phyloP scores from a whole-genome alignment of 1,140 invertebrate genomes.

The Campoletis sonorensis region DNA sequence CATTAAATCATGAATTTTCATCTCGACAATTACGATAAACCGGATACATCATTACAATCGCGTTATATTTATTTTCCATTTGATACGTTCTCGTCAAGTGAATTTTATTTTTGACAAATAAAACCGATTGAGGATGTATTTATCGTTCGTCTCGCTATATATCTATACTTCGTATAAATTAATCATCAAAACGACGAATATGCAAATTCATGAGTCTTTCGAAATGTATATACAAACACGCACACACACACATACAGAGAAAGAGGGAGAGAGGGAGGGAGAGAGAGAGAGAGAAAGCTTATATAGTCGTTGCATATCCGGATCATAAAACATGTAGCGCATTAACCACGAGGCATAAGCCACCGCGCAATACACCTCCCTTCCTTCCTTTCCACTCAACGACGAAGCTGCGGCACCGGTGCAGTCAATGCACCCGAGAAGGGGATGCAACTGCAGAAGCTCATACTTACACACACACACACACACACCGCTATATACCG shows the following conservation, averaged over 20 bases:
- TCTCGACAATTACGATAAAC: neutral
- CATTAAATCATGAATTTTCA: neutral
- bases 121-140: conserved; percentile 13
- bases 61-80: too few relatives aligned
- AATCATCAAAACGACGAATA: conserved; percentile 24
- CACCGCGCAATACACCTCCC: conserved; percentile 29
- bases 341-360: conserved; percentile 44
- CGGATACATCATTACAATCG: neutral
- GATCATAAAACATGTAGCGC: conserved; percentile 47
- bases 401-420: conserved; percentile 1
- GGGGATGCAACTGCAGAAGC: conserved; percentile 29
- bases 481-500: neutral
- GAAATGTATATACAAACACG: neutral
- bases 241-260: neutral
- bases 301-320: conserved; percentile 39
- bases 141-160: conserved; percentile 19
- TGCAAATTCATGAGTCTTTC: conserved; percentile 21
- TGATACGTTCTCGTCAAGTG: too few relatives aligned
- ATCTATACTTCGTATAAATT: conserved; percentile 23
- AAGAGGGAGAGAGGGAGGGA: neutral
- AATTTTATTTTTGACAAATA: neutral
- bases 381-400: neutral
- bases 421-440: conserved; percentile 10
- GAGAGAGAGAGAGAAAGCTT: neutral
- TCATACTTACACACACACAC: neutral